These are phyloP conservation scores for Mormyrops boulengeri DNA, from an alignment of 2,797 vertebrate species.

Conservation along the genomic window DNA sequence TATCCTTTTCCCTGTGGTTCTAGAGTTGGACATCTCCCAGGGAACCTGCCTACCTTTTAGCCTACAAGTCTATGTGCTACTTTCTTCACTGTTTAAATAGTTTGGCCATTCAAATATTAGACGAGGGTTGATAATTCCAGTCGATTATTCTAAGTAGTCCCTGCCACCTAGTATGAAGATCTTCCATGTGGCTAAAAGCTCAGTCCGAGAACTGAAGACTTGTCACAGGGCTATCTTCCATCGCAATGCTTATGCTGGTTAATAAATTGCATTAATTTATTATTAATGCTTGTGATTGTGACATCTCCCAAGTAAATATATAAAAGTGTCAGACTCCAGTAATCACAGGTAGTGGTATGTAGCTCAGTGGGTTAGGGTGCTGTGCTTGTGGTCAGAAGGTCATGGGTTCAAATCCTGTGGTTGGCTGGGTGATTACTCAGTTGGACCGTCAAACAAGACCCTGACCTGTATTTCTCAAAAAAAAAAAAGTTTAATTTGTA, in stretches of 20 bases:
- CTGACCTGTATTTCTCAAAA: not conserved
- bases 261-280: not conserved
- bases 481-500: not conserved
- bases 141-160: not conserved
- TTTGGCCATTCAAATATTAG: not conserved
- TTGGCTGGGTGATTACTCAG: not conserved
- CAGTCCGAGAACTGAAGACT: not conserved
- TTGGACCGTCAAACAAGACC: not conserved
- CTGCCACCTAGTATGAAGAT: not conserved
- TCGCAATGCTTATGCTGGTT: not conserved
- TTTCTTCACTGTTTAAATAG: not conserved
- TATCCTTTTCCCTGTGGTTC: not conserved
- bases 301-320: not conserved
- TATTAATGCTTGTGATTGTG: not conserved
- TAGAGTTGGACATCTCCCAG: not conserved
- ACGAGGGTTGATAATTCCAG: not conserved
- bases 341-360: not conserved
- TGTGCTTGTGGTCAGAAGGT: not conserved
- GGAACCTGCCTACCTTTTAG: not conserved
- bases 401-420: not conserved
- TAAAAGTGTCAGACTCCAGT: not conserved
- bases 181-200: not conserved
- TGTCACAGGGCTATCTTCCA: not conserved
- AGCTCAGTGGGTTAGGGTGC: not conserved
- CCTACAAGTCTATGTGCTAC: not conserved